A percentile compares a stretch with the other conserved stretches of the same genome.
Conservation (phyloP, 1,140 invertebrate genomes). For the Cotesia chilonis region DNA sequence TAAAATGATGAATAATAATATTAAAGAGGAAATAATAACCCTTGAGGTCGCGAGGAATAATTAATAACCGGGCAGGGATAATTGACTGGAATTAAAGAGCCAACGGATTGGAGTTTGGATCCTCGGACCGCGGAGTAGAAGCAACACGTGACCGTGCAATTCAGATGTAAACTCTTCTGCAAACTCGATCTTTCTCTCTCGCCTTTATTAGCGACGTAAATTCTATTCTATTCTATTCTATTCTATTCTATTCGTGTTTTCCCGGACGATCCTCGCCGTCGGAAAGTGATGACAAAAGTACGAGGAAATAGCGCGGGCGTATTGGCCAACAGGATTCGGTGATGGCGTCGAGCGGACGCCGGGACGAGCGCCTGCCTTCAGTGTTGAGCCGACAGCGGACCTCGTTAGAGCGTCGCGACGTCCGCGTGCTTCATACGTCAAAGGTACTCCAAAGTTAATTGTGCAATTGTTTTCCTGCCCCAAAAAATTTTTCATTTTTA, state of each 20-base stretch:
- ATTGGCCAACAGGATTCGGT: conserved; percentile 47
- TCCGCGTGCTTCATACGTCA: conserved; percentile 20
- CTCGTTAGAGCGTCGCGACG: conserved; percentile 34
- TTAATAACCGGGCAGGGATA: background rate
- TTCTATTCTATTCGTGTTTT: conserved; percentile 2
- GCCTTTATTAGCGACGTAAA: too few species aligned
- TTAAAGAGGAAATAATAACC: too few species aligned
- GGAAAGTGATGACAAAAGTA: conserved; percentile 41
- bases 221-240: background rate
- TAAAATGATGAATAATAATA: too few species aligned
- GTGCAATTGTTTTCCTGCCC: background rate
- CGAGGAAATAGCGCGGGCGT: conserved; percentile 36
- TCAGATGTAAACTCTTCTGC: background rate
- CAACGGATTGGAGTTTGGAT: background rate
- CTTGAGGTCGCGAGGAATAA: too few species aligned
- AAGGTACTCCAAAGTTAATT: background rate
- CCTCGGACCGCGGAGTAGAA: background rate
- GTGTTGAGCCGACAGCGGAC: conserved; percentile 49
- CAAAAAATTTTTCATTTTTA: too few species aligned
- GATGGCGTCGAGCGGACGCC: conserved; percentile 48
- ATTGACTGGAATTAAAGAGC: background rate
- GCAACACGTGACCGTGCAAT: conserved; percentile 7
- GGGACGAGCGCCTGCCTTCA: conserved; percentile 47
- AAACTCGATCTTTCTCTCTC: background rate
- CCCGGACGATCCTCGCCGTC: conserved; percentile 35